Evolutionary conservation across 2,888 invertebrate genomes (phyloP).

Genomic region (Sinohyriopsis cumingii): DNA sequence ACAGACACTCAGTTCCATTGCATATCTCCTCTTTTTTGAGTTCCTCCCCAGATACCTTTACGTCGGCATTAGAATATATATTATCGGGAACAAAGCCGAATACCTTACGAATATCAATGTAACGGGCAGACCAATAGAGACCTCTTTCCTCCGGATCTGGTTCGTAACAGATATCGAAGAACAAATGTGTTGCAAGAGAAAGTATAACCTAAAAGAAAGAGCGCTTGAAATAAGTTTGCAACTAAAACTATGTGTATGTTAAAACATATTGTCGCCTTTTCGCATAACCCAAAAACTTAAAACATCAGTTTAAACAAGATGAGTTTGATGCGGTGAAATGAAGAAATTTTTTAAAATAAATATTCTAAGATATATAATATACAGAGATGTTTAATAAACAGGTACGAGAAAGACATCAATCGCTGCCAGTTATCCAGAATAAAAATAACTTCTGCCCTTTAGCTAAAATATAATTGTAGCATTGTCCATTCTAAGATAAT

Average conservation of each 20-base stretch:
- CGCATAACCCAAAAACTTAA: too few relatives aligned
- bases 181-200: slow-evolving; percentile 59
- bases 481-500: too few relatives aligned
- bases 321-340: too few relatives aligned
- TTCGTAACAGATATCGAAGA: slow-evolving; percentile 63
- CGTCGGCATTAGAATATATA: slow-evolving; percentile 50
- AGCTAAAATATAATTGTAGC: too few relatives aligned
- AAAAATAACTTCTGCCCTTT: too few relatives aligned
- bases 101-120: slow-evolving; percentile 54
- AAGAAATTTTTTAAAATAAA: too few relatives aligned
- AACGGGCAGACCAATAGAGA: slow-evolving; percentile 67
- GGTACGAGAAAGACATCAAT: too few relatives aligned
- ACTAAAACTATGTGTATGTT: background rate
- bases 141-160: slow-evolving; percentile 65
- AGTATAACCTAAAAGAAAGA: slow-evolving; percentile 54
- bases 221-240: background rate
- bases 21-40: slow-evolving; percentile 44
- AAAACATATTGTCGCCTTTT: too few relatives aligned
- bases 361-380: too few relatives aligned
- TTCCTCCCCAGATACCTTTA: slow-evolving; percentile 47
- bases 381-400: too few relatives aligned
- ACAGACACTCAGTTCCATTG: slow-evolving; percentile 43
- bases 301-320: too few relatives aligned
- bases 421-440: too few relatives aligned
- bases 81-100: slow-evolving; percentile 60